Evolutionary conservation across 2,888 invertebrate species (phyloP).

Genomic region (Rhingia rostrata): DNA sequence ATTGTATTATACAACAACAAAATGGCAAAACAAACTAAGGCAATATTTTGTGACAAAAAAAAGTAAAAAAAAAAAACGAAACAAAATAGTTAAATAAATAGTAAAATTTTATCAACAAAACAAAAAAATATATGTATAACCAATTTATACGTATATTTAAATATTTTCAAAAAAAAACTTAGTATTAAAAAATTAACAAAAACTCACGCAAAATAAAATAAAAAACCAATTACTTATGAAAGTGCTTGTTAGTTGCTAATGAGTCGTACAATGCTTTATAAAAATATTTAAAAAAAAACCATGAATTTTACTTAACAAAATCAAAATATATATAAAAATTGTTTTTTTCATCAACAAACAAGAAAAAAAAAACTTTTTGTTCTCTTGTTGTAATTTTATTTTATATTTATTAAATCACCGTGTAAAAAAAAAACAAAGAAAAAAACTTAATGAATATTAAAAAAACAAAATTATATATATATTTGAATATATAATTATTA

Average conservation of each 20-base stretch:
- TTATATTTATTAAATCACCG: slow-evolving; percentile 28
- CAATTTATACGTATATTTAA: slow-evolving; percentile 62
- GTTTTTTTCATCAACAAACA: slow-evolving; percentile 2
- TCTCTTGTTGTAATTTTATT: slow-evolving; percentile 59
- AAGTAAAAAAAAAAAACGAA: slow-evolving; percentile 39
- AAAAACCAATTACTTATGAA: slow-evolving; percentile 72
- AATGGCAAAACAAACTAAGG: slow-evolving; percentile 39
- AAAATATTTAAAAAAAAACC: slow-evolving; percentile 47
- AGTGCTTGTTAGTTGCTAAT: slow-evolving; percentile 75
- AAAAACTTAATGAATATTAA: slow-evolving; percentile 60
- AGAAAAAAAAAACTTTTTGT: slow-evolving; percentile 13
- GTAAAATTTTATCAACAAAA: slow-evolving; percentile 74
- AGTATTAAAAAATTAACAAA: slow-evolving; percentile 34
- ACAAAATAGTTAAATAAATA: slow-evolving; percentile 60
- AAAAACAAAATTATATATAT: slow-evolving; percentile 26
- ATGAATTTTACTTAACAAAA: slow-evolving; percentile 69
- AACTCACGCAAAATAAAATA: slow-evolving; percentile 54
- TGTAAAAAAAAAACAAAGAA: slow-evolving; percentile 34
- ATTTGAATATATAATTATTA: slow-evolving; percentile 76
- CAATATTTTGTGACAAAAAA: slow-evolving; percentile 69
- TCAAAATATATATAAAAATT: slow-evolving; percentile 46
- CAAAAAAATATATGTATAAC: slow-evolving; percentile 58
- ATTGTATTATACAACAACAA: slow-evolving; percentile 66
- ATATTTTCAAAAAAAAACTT: slow-evolving; percentile 41
- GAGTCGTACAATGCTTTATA: slow-evolving; percentile 75